These are phyloP conservation scores for Picathartes gymnocephalus DNA, from an alignment of 2,113 vertebrate species.

Conservation along the genomic window DNA sequence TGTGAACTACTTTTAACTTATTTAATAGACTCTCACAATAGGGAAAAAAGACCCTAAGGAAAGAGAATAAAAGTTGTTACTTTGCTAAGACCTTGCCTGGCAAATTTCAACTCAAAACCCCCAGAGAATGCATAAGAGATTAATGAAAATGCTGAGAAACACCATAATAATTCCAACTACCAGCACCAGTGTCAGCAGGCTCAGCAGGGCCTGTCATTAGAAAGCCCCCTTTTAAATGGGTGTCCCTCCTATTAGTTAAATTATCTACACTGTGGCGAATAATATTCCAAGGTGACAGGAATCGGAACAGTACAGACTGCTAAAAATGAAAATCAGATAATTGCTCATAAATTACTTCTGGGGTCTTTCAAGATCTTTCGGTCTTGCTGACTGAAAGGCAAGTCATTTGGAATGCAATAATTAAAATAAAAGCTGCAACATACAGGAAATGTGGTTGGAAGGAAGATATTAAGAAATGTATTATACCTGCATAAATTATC, in stretches of 20 bases:
- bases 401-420: conserved; percentile 56
- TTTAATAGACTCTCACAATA: background rate
- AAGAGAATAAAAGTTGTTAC: conserved; percentile 24
- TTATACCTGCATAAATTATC: conserved; percentile 50
- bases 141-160: conserved; percentile 64
- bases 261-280: conserved; percentile 41
- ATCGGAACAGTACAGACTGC: conserved; percentile 27
- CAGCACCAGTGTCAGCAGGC: conserved; percentile 48
- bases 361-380: conserved; percentile 65
- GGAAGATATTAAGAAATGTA: conserved; percentile 15
- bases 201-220: conserved; percentile 67
- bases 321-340: conserved; percentile 65
- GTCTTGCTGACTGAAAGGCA: conserved; percentile 55
- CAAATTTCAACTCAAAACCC: conserved; percentile 48
- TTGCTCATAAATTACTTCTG: conserved; percentile 70
- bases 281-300: conserved; percentile 65
- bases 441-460: conserved; percentile 38
- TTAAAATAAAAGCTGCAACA: conserved; percentile 65
- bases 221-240: conserved; percentile 54
- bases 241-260: conserved; percentile 65
- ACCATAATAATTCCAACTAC: conserved; percentile 54
- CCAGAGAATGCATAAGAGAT: conserved; percentile 50
- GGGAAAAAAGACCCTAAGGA: conserved; percentile 29
- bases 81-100: conserved; percentile 52
- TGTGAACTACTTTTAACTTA: conserved; percentile 41